Evolutionary conservation across 1,140 invertebrate genomes (phyloP), one percentile per base, ranked within the genome.

Genomic region (Drosophila oshimai): DNA sequence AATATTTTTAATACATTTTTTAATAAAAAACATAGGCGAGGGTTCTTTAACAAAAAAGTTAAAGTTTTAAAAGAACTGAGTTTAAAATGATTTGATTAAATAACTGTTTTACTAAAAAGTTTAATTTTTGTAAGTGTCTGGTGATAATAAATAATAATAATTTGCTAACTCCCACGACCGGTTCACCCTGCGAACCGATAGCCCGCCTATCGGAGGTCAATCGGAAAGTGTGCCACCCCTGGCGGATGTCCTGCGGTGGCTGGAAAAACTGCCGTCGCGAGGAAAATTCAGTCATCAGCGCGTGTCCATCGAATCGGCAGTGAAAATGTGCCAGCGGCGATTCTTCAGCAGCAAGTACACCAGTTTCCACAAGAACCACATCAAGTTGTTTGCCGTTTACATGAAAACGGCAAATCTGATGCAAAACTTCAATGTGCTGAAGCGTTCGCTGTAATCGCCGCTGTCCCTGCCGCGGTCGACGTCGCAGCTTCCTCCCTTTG

Each of bases 371-470:
- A 90, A 90, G 80, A 90, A 89, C 57, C 83, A 90, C 44, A 90
- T 86, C 34, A 90, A 90, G 71, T 53, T 90, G 51, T 90, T 89
- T 90, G 89, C 89, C 89, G 89, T 89, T 75, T 90, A 90, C 73
- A 90, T 90, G 89, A 90, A 90, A 90, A 90, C 89, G 68, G 89
- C 89, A 86, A 90, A 76, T 90, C 55, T 90, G 73, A 89, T 89
- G 84, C 89, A 90, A 87, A 90, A 86, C 70, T 86, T 81, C 15
- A 89, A 90, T 46, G 89, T 90, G 36, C 72, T 90, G 7, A 90
- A 90, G 77, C 80, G 89, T 51, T 90, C 89, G 53, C 88, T 90
- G 41, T 90, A 90, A 90, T 65, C 42, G 69, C 65, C 42, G 29
- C 46, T 42, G 65, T 60, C 26, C 50, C 51, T 50, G 36, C 42